Evolutionary conservation across 2,113 vertebrate species (phyloP), one percentile per base, ranked within the genome.

Genomic region (Clupea harengus): DNA sequence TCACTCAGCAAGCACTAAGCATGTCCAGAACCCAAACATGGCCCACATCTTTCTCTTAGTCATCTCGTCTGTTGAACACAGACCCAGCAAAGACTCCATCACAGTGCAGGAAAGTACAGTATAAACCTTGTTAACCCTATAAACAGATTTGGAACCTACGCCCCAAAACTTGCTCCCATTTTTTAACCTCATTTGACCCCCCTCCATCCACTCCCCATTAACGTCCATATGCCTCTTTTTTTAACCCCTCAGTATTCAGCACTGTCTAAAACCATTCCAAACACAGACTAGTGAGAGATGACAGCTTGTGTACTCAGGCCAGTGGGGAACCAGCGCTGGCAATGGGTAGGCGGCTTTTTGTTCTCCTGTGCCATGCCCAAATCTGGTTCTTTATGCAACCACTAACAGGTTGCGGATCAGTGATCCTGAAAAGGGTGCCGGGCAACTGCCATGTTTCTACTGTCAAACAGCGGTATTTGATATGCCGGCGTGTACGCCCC

Each of bases 331-430:
- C 32, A 78, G 83, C 50, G 44, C 13, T 7, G 60, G 82, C 46
- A 54, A 11, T 22, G 44, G 64, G 25, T 81, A 20, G 11, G 47
- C 67, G 8, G 44, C 28, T 32, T 78, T 91, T 89, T 87, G 83
- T 86, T 88, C 83, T 88, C 81, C 18, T 25, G 81, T 57, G 13
- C 67, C 60, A 32, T 81, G 83, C 50, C 45, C 52, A 47, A 88
- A 84, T 87, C 85, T 81, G 39, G 86, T 64, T 91, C 86, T 89
- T 88, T 86, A 89, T 86, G 87, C 83, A 52, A 47, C 50, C 89
- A 57, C 86, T 88, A 87, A 89, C 90, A 86, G 85, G 89, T 85
- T 85, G 85, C 82, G 87, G 89, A 89, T 90, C 89, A 89, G 83
- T 86, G 86, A 86, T 87, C 75, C 49, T 84, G 81, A 90, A 90